Evolutionary conservation across 2,888 invertebrate species (phyloP).

Genomic region (Chirona hameri): DNA sequence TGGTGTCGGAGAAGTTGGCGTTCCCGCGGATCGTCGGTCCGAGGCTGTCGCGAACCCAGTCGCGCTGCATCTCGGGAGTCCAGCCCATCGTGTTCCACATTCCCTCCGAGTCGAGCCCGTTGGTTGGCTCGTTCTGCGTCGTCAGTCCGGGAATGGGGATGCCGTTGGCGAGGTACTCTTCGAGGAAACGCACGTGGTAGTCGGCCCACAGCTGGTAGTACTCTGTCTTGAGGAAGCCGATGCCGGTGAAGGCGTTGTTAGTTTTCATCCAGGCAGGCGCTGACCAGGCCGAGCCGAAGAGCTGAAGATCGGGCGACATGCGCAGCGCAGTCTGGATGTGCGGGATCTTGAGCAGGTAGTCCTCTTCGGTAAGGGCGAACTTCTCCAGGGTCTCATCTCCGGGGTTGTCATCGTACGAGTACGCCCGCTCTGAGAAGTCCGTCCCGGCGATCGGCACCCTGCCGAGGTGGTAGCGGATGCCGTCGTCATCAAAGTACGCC

Average conservation of each 20-base stretch:
- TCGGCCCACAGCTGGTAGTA: conserved; percentile 77
- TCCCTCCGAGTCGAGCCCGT: conserved; percentile 56
- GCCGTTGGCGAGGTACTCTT: conserved; percentile 40
- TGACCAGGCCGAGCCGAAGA: conserved; percentile 55
- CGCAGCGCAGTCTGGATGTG: conserved; percentile 38
- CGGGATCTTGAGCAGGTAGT: conserved; percentile 62
- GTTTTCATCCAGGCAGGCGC: conserved; percentile 58
- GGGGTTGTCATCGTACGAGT: conserved; percentile 63
- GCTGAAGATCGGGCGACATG: conserved; percentile 43
- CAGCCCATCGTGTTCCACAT: conserved; percentile 74
- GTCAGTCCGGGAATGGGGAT: conserved; percentile 69
- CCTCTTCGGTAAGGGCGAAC: conserved; percentile 66
- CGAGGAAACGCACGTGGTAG: conserved; percentile 58
- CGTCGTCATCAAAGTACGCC: conserved; percentile 60
- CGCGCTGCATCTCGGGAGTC: conserved; percentile 60
- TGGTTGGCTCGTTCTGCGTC: conserved; percentile 80
- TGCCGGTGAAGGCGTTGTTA: conserved; percentile 50
- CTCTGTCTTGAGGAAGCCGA: conserved; percentile 48
- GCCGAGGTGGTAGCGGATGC: conserved; percentile 72
- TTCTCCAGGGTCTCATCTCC: conserved; percentile 53
- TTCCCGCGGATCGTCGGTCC: conserved; percentile 64
- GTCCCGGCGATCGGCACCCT: conserved; percentile 79
- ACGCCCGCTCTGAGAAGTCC: conserved; percentile 72
- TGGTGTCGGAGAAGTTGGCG: conserved; percentile 60
- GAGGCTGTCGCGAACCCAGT: conserved; percentile 67